Conservation (phyloP, 2,797 vertebrate species). For the Xiphophorus birchmanni region DNA sequence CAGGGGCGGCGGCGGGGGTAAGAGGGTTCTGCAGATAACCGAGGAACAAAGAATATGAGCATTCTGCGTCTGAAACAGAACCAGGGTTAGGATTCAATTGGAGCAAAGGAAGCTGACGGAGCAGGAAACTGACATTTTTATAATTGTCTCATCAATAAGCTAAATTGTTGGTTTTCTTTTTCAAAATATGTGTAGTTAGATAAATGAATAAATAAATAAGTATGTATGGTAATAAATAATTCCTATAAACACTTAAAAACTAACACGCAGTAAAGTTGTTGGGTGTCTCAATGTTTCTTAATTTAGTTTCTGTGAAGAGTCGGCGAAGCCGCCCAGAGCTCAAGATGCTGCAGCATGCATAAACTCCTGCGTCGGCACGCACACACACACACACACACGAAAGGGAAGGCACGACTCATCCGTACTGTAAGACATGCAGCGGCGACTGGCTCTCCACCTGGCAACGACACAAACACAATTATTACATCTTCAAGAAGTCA, state of each 20-base stretch:
- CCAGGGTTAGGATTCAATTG: slow-evolving; percentile 27
- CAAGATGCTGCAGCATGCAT: slow-evolving; percentile 40
- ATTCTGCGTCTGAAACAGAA: slow-evolving; percentile 48
- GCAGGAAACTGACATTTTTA: slow-evolving; percentile 8
- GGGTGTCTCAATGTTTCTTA: not conserved
- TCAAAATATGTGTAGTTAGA: slow-evolving; percentile 8
- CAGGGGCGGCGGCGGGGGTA: not conserved
- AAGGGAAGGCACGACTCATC: slow-evolving; percentile 28
- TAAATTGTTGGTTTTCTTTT: not conserved
- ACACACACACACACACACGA: not conserved
- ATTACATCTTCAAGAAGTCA: not conserved
- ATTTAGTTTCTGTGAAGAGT: not conserved
- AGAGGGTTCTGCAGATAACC: slow-evolving; percentile 40
- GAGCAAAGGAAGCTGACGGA: slow-evolving; percentile 20
- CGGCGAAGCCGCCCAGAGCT: not conserved
- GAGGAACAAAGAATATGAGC: slow-evolving; percentile 55
- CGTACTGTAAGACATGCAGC: slow-evolving; percentile 28
- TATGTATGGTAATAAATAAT: not conserved
- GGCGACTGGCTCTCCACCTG: slow-evolving; percentile 43
- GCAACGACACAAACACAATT: slow-evolving; percentile 37
- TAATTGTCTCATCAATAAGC: not conserved
- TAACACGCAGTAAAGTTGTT: not conserved
- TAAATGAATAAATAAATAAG: slow-evolving; percentile 27
- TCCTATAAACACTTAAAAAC: not conserved
- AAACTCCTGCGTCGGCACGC: not conserved